These are phyloP conservation scores for Drosophila equinoxialis DNA, from an alignment of 1,140 invertebrate species.

Conservation along the genomic window DNA sequence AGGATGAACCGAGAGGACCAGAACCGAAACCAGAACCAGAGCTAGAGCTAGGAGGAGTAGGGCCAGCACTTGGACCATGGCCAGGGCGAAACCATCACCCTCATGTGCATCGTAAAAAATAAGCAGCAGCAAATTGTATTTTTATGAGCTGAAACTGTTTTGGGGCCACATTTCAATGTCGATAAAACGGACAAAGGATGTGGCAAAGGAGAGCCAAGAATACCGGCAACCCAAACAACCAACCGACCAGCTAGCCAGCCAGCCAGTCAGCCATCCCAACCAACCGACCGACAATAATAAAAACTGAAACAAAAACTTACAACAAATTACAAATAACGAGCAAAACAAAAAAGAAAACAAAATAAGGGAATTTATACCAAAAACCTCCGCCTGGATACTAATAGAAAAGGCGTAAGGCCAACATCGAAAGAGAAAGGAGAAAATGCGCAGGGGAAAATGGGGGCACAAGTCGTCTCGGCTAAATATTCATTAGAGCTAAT, in stretches of 20 bases:
- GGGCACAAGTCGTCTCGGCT: conserved; percentile 41
- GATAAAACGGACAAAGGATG: conserved; percentile 54
- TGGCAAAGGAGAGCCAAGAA: conserved; percentile 9
- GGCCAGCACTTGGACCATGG: conserved; percentile 21
- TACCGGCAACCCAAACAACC: conserved; percentile 3
- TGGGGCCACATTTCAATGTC: conserved; percentile 81
- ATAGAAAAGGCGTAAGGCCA: conserved; percentile 66
- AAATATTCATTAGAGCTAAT: conserved; percentile 77
- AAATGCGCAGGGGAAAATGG: conserved; percentile 5
- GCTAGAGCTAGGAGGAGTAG: conserved; percentile 6
- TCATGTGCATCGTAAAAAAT: conserved; percentile 81
- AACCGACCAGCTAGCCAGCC: background rate
- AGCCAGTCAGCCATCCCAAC: conserved; percentile 21
- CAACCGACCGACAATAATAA: conserved; percentile 66
- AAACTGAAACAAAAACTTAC: conserved; percentile 77
- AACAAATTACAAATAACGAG: conserved; percentile 80
- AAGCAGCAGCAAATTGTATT: conserved; percentile 82
- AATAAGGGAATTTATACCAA: background rate
- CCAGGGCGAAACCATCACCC: conserved; percentile 51
- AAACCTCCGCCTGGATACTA: conserved; percentile 28
- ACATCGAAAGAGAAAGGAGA: conserved; percentile 51
- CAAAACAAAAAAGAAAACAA: conserved; percentile 32
- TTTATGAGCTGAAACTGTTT: conserved; percentile 82
- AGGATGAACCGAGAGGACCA: conserved; percentile 6
- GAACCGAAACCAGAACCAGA: too few species aligned